Percentiles rank a stretch among this genome's conserved stretches.
These are phyloP conservation scores for Phocoena sinus DNA, from an alignment of 2,113 vertebrate genomes.

Conservation along the genomic window DNA sequence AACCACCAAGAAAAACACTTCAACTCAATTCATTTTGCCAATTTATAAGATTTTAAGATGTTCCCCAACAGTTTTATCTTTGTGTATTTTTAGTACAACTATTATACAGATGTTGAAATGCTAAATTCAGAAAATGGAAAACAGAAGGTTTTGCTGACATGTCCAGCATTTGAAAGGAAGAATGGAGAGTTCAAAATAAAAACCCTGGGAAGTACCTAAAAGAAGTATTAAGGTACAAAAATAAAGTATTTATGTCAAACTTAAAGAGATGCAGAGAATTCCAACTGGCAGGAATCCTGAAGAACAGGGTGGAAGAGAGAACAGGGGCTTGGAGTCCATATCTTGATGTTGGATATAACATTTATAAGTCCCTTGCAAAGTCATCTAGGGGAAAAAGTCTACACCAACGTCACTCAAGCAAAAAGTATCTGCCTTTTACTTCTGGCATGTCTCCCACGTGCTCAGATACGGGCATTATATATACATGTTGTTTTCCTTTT, in stretches of 20 bases:
- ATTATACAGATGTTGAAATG: slow-evolving; percentile 71
- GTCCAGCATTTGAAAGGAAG: slow-evolving; percentile 57
- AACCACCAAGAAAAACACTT: not conserved
- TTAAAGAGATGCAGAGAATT: slow-evolving; percentile 63
- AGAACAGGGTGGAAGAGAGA: slow-evolving; percentile 57
- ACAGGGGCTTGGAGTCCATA: slow-evolving; percentile 46
- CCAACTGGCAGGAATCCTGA: slow-evolving; percentile 62
- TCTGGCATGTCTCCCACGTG: not conserved
- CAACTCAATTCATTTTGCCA: slow-evolving; percentile 34
- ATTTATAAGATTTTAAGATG: slow-evolving; percentile 36
- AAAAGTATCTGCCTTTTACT: slow-evolving; percentile 38
- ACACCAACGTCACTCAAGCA: slow-evolving; percentile 19
- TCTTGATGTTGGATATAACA: slow-evolving; percentile 50
- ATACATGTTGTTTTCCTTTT: not conserved
- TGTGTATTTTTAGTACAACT: slow-evolving; percentile 68
- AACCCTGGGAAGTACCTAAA: slow-evolving; percentile 51
- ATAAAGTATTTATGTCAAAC: slow-evolving; percentile 55
- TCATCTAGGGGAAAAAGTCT: slow-evolving; percentile 35
- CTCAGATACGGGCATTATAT: not conserved
- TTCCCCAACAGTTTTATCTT: slow-evolving; percentile 33
- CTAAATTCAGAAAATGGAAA: slow-evolving; percentile 69
- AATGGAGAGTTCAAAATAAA: slow-evolving; percentile 74
- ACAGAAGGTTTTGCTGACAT: slow-evolving; percentile 68
- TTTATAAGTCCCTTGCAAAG: slow-evolving; percentile 53
- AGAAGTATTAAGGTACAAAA: slow-evolving; percentile 75